Base-by-base conservation (phyloP, 64 coral and sea anemone species). In the Pocillopora damicornis region DNA sequence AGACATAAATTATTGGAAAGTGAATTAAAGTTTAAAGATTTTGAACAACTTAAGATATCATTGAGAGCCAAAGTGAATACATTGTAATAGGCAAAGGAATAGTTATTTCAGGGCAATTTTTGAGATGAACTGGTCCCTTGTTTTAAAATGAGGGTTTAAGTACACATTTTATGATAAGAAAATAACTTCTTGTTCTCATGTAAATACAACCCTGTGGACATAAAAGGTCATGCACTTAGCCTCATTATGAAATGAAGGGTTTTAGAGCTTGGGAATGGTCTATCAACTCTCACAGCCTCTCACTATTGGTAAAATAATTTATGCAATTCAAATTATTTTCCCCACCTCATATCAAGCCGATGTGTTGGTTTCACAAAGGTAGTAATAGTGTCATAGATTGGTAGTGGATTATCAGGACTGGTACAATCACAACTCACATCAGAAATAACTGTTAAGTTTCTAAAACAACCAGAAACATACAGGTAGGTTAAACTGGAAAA, bases 401-500 rank as follows among this genome's bases (percentile, higher is more conserved):
- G 91, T 14, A 92, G 63, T 15, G 91, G 91, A 45, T 92, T 92
- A 37, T 92, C 74, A 57, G 86, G 86, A 67, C 78, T 92, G 58
- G 76, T 88, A 74, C 91, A 92, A 60, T 92, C 91, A 76, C 91
- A 92, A 35, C 91, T 92, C 34, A 92, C 91, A 63, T 92, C 91
- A 76, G 87, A 86, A 81, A 92, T 79, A 65, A 92, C 86, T 58
- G 91, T 75, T 15, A 92, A 62, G 22, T 22, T 75, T 65, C 91
- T 92, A 17, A 4, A 60, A 25, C 61, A 76, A 2, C 23, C 13
- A 81, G 13, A 80, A n/a, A 62, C 22, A 63, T 22, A 15, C 42
- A 51, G 42, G 42, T 51, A 51, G 42, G 42, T 51, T 51, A 51
- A 51, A 51, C 42, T 51, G 42, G 42, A 51, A 51, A 51, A 51